Base-by-base conservation (phyloP, 2,888 invertebrate genomes). In the Ichneumoninae sp. region DNA sequence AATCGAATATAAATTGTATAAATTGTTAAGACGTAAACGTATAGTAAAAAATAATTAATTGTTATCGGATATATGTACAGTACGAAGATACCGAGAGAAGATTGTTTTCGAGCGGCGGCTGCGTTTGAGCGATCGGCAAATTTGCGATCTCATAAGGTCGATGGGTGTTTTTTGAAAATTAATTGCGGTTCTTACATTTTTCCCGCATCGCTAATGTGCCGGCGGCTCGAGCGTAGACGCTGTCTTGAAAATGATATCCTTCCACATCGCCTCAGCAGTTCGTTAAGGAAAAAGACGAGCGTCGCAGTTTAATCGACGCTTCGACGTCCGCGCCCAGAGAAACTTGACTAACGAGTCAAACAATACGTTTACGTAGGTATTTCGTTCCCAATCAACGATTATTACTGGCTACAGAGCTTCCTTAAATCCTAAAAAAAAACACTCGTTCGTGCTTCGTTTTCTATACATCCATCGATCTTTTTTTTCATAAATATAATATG, bases 401-500 rank as follows among this genome's bases (percentile, higher is more conserved):
- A 57, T 84, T 84, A 85, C 81, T 81, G 85, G 85, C 85, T 81
- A 82, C 69, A 33, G 73, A 75, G 71, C 50, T 65, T 82, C 77
- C 79, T 81, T 74, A 76, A 75, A 60, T 74, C 26, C 78, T 79
- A 85, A 40, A 47, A 65, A 65, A 75, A 81, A 68, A 65, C 65
- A 68, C 57, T 19, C 40, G 36, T 73, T 74, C 22, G 8, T 65
- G 26, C 57, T 68, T 52, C 30, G 8, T 68, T 54, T 65, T 50
- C 40, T 88, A 86, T 88, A 88, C 86, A 88, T 90, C 90, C 90
- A 47, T 73, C 33, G 65, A 80, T 74, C 76, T 77, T 78, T 69
- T 44, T 16, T 60, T 63, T 86, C 84, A 89, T 89, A 89, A 88
- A 88, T 89, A 89, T 90, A 90, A 90, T 91, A 91, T 90, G 88